Percentiles rank a stretch among this genome's conserved stretches.
Evolutionary conservation across 2,888 invertebrate species (phyloP).

Genomic region (Proisotoma minuta): DNA sequence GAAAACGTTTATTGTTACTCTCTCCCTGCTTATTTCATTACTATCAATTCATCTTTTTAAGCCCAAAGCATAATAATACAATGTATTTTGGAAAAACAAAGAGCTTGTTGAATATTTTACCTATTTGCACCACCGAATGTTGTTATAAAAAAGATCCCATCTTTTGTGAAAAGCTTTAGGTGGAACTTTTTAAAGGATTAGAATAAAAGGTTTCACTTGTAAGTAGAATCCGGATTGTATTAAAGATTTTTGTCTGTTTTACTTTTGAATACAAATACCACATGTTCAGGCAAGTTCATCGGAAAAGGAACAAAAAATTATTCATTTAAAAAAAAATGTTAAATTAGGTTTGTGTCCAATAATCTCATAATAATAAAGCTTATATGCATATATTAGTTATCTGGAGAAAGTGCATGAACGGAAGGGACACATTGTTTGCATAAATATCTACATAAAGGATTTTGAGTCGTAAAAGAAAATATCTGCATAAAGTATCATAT

Average conservation of each 20-base stretch:
- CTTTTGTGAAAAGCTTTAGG: no score
- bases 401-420: no score
- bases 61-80: background rate
- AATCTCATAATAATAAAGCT: no score
- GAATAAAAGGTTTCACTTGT: slow-evolving; percentile 48
- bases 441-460: slow-evolving; percentile 16
- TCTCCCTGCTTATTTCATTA: no score
- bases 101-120: slow-evolving; percentile 15
- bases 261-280: no score
- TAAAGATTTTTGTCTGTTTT: no score
- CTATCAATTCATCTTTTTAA: background rate
- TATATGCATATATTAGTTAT: no score
- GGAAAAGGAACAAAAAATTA: no score
- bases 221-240: slow-evolving; percentile 30
- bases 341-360: no score
- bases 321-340: no score
- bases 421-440: slow-evolving; percentile 11
- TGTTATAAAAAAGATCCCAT: background rate
- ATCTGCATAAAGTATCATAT: slow-evolving; percentile 37
- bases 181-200: slow-evolving; percentile 44
- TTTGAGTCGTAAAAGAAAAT: slow-evolving; percentile 42
- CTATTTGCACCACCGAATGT: background rate
- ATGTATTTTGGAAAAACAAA: slow-evolving; percentile 3
- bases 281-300: no score
- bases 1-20: background rate